A percentile compares a stretch with the other conserved stretches of the same genome.
These are phyloP conservation scores for Machaerirhynchus nigripectus DNA, from an alignment of 2,113 vertebrate species.

Conservation along the genomic window DNA sequence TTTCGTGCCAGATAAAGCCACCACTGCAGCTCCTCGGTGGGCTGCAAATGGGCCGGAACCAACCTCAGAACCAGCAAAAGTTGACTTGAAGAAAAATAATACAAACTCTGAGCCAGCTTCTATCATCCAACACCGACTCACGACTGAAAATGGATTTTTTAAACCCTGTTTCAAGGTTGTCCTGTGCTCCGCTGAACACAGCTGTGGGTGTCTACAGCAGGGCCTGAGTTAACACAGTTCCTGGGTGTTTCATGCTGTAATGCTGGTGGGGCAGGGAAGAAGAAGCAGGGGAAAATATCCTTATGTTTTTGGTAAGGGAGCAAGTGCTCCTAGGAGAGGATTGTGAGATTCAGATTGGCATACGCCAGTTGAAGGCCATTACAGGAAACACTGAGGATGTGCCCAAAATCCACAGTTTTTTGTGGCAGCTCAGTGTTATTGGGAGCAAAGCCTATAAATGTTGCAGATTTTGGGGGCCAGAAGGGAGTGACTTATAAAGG, in stretches of 20 bases:
- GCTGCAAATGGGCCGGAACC: not conserved
- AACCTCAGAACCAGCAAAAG: not conserved
- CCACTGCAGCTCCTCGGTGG: not conserved
- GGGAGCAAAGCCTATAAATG: not conserved
- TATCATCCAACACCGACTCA: not conserved
- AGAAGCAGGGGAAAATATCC: not conserved
- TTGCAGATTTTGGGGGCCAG: not conserved
- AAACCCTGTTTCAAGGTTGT: not conserved
- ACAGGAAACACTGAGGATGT: not conserved
- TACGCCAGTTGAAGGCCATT: not conserved
- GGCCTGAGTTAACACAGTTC: not conserved
- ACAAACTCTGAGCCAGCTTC: not conserved
- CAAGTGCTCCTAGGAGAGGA: not conserved
- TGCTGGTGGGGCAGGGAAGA: fast-evolving
- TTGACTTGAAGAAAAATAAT: not conserved
- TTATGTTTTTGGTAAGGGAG: not conserved
- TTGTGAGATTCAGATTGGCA: not conserved
- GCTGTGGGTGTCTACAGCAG: not conserved
- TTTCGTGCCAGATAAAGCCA: not conserved
- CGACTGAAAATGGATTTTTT: not conserved
- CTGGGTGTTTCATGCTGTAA: fast-evolving
- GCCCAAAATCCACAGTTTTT: not conserved
- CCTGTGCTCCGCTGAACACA: not conserved
- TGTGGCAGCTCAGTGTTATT: not conserved
- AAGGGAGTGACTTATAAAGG: not conserved